Evolutionary conservation across 2,888 invertebrate genomes (phyloP).

Genomic region (Lordiphosa fenestrarum): DNA sequence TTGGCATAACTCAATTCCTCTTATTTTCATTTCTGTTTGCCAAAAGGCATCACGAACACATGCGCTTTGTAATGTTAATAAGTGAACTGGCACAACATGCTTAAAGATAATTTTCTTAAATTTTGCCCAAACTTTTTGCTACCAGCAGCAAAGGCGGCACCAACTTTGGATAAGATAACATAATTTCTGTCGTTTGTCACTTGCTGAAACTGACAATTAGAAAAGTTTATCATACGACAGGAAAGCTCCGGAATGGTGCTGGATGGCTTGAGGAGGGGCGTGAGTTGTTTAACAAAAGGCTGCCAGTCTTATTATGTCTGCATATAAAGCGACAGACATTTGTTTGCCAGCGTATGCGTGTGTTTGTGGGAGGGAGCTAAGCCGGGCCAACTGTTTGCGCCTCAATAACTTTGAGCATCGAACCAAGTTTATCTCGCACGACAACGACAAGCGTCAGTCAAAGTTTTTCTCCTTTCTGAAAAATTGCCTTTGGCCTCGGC

Average conservation of each 20-base stretch:
- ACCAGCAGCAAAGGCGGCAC: slow-evolving; percentile 44
- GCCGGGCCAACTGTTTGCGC: slow-evolving; percentile 58
- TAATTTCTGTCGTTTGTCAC: slow-evolving; percentile 76
- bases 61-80: slow-evolving; percentile 70
- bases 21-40: slow-evolving; percentile 13
- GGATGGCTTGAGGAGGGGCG: slow-evolving; percentile 32
- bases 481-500: slow-evolving; percentile 50
- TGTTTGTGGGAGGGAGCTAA: slow-evolving; percentile 7
- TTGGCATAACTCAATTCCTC: slow-evolving; percentile 59
- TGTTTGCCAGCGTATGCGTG: slow-evolving; percentile 25
- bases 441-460: slow-evolving; percentile 66
- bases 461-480: slow-evolving; percentile 57
- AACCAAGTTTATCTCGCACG: slow-evolving; percentile 64
- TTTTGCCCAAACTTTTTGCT: slow-evolving; percentile 35
- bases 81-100: slow-evolving; percentile 42
- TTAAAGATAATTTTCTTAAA: slow-evolving; percentile 66
- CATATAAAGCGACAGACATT: slow-evolving; percentile 34
- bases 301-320: slow-evolving; percentile 48
- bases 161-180: slow-evolving; percentile 74
- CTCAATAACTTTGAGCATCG: slow-evolving; percentile 65
- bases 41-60: slow-evolving; percentile 57
- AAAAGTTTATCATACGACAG: slow-evolving; percentile 72
- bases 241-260: slow-evolving; percentile 24
- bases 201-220: slow-evolving; percentile 75
- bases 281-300: slow-evolving; percentile 47